Percentiles rank a stretch among this genome's conserved stretches.
These are phyloP conservation scores for Phymanthus crucifer DNA, from an alignment of 92 coral and sea anemone species.

Conservation along the genomic window DNA sequence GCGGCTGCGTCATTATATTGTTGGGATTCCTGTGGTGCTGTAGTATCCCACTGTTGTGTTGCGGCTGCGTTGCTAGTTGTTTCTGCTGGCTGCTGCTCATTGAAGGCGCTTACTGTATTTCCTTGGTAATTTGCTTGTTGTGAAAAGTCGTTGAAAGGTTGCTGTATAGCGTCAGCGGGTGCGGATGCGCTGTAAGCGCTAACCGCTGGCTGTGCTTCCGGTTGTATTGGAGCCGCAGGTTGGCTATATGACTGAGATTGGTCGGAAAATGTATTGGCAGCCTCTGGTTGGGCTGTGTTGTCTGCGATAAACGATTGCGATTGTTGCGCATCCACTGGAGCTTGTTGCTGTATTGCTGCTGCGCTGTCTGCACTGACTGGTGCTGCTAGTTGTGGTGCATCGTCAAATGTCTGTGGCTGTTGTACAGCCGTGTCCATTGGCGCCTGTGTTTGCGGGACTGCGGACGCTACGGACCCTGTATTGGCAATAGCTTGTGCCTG, in stretches of 20 bases:
- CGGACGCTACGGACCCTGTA: not conserved
- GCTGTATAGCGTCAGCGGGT: slow-evolving; percentile 4
- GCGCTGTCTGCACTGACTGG: not conserved
- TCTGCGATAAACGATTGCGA: not conserved
- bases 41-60: slow-evolving; percentile 15
- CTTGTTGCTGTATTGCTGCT: not conserved
- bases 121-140: not conserved
- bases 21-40: slow-evolving; percentile 24
- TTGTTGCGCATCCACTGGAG: slow-evolving; percentile 6
- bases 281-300: not conserved
- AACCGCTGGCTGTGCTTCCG: slow-evolving; percentile 7
- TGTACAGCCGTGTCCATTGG: slow-evolving; percentile 5
- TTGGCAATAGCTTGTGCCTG: not conserved
- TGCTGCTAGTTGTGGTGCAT: not conserved
- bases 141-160: slow-evolving; percentile 7
- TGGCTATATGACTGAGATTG: slow-evolving; percentile 5
- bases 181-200: slow-evolving; percentile 1
- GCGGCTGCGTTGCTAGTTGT: slow-evolving; percentile 9
- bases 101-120: not conserved
- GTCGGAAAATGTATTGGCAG: not conserved
- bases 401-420: not conserved
- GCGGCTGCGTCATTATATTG: not conserved
- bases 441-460: not conserved
- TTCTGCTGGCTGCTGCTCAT: not conserved
- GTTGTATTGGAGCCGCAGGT: not conserved